Conservation (phyloP, 1,140 invertebrate genomes). For the Aphelinus atriplicis region DNA sequence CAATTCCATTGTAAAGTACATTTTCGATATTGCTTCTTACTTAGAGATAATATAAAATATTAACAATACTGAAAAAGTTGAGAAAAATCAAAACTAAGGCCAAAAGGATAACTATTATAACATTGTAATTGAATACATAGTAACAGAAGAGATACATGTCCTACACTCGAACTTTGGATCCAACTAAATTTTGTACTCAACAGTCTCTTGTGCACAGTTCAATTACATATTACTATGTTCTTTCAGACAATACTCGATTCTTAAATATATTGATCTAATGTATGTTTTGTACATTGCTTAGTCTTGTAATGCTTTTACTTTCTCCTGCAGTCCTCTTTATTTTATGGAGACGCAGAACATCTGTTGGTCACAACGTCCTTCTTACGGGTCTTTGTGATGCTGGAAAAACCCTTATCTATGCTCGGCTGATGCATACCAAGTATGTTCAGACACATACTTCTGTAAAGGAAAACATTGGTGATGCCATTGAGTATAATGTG, state of each 20-base stretch:
- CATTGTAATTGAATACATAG: constrained; percentile 53
- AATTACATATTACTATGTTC: too few species aligned
- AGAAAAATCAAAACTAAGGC: constrained; percentile 48
- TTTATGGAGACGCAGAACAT: constrained; percentile 68
- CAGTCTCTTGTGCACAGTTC: background rate
- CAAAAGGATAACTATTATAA: constrained; percentile 49
- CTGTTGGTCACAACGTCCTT: constrained; percentile 72
- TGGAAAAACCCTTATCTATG: constrained; percentile 87
- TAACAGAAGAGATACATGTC: constrained; percentile 54
- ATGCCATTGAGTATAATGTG: constrained; percentile 72
- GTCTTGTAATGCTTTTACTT: constrained; percentile 32
- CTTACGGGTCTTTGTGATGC: constrained; percentile 85
- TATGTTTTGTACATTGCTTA: constrained; percentile 20
- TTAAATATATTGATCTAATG: background rate
- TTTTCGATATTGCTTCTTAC: constrained; percentile 32
- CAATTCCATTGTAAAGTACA: constrained; percentile 47
- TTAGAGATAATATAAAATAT: constrained; percentile 49
- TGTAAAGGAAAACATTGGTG: constrained; percentile 83
- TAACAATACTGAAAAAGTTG: constrained; percentile 49
- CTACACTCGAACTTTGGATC: constrained; percentile 17
- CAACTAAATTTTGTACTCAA: constrained; percentile 26
- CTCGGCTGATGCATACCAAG: constrained; percentile 76
- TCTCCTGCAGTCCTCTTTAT: constrained; percentile 67
- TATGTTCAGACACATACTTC: constrained; percentile 84
- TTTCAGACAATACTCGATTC: too few species aligned